Evolutionary conservation across 2,888 invertebrate species (phyloP).

Genomic region (Protophormia terraenovae): DNA sequence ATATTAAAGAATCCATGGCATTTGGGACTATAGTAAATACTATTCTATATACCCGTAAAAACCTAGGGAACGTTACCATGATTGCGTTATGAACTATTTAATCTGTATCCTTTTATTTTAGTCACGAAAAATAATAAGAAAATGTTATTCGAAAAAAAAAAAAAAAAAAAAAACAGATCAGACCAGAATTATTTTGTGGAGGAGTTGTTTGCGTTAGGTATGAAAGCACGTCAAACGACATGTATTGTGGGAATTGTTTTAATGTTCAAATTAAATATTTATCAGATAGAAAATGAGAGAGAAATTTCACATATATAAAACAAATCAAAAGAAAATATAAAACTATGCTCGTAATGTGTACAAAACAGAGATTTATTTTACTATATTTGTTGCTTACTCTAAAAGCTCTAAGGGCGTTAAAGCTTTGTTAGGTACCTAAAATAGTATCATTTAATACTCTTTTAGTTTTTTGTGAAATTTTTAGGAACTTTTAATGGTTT

Average conservation of each 20-base stretch:
- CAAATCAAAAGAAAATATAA: not conserved
- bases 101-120: slow-evolving; percentile 9
- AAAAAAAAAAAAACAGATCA: too few species aligned
- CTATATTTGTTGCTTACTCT: not conserved
- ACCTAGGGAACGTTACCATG: slow-evolving; percentile 19
- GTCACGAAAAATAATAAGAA: not conserved
- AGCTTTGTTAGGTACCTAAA: not conserved
- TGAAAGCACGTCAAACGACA: not conserved
- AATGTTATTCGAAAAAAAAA: not conserved
- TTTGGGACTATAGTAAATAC: not conserved
- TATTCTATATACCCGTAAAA: not conserved
- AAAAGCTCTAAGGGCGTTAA: slow-evolving; percentile 38
- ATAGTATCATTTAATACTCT: not conserved
- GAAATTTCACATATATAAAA: not conserved
- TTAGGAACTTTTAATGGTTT: not conserved
- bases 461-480: too few species aligned
- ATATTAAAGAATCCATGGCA: not conserved
- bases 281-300: not conserved
- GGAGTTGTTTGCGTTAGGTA: not conserved
- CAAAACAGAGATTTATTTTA: not conserved
- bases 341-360: not conserved
- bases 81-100: not conserved
- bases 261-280: slow-evolving; percentile 30
- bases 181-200: not conserved
- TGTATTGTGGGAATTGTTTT: not conserved